phyloP scores from a whole-genome alignment of 2,797 vertebrate species.

The Trematomus bernacchii region DNA sequence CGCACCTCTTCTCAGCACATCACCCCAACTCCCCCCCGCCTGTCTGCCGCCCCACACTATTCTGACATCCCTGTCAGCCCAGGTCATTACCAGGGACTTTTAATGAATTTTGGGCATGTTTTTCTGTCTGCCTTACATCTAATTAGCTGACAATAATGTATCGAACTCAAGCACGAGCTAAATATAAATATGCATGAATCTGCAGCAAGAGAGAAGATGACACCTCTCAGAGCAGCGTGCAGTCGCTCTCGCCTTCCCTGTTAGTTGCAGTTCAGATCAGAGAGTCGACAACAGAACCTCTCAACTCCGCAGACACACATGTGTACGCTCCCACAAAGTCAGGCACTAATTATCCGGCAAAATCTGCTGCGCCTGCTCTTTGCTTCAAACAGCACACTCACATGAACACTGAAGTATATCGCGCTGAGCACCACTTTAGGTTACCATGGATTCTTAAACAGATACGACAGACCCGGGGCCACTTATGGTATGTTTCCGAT shows the following conservation, averaged over 20 bases:
- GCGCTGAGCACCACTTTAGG: slow-evolving; percentile 51
- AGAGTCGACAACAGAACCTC: slow-evolving; percentile 81
- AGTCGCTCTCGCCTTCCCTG: slow-evolving; percentile 73
- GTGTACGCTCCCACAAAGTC: slow-evolving; percentile 64
- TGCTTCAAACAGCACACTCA: slow-evolving; percentile 74
- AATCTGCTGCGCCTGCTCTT: slow-evolving; percentile 67
- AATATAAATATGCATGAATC: slow-evolving; percentile 99
- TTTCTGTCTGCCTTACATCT: slow-evolving; percentile 95
- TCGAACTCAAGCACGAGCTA: slow-evolving; percentile 92
- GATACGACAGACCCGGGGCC: slow-evolving; percentile 65
- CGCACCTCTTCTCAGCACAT: slow-evolving; percentile 88
- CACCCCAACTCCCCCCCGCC: slow-evolving; percentile 70
- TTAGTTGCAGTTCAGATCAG: slow-evolving; percentile 85
- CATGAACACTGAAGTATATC: slow-evolving; percentile 59
- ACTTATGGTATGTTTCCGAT: slow-evolving; percentile 47
- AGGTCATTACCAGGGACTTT: slow-evolving; percentile 96
- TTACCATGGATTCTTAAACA: slow-evolving; percentile 65
- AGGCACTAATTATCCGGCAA: slow-evolving; percentile 81
- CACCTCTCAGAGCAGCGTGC: slow-evolving; percentile 88
- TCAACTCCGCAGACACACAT: slow-evolving; percentile 70
- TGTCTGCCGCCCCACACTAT: slow-evolving; percentile 92
- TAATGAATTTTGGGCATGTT: slow-evolving; percentile 97
- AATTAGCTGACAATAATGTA: slow-evolving; percentile 99
- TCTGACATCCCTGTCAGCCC: slow-evolving; percentile 98
- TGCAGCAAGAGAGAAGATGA: slow-evolving; percentile 86